Evolutionary conservation across 2,888 invertebrate genomes (phyloP).

Genomic region (Chironomus tentans): DNA sequence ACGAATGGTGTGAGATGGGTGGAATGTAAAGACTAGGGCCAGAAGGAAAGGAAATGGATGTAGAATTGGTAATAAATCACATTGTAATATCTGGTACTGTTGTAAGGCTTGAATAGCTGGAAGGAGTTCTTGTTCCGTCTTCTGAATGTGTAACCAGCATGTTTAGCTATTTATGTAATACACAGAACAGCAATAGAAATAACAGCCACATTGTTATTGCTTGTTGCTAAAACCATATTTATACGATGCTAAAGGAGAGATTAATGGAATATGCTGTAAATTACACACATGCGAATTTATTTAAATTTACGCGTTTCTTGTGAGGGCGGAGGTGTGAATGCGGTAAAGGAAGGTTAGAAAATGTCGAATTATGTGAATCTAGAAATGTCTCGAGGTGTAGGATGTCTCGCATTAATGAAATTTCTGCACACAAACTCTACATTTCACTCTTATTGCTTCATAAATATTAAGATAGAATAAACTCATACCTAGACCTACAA

Average conservation of each 20-base stretch:
- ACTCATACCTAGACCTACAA: no score
- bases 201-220: not conserved
- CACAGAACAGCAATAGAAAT: not conserved
- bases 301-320: no score
- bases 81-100: not conserved
- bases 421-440: not conserved
- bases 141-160: not conserved
- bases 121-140: not conserved
- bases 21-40: not conserved
- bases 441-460: not conserved
- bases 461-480: not conserved
- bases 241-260: not conserved
- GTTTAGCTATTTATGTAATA: not conserved
- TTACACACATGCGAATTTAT: not conserved
- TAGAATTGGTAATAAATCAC: constrained; percentile 1
- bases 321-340: no score
- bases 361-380: no score
- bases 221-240: not conserved
- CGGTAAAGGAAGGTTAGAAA: no score
- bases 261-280: not conserved
- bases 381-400: no score
- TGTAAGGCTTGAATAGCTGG: not conserved
- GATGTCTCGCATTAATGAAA: not conserved
- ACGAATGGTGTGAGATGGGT: not conserved
- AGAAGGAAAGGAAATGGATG: not conserved